A percentile compares a stretch with the other conserved stretches of the same genome.
phyloP scores from a whole-genome alignment of 2,113 vertebrate genomes.

The Nanorana parkeri region DNA sequence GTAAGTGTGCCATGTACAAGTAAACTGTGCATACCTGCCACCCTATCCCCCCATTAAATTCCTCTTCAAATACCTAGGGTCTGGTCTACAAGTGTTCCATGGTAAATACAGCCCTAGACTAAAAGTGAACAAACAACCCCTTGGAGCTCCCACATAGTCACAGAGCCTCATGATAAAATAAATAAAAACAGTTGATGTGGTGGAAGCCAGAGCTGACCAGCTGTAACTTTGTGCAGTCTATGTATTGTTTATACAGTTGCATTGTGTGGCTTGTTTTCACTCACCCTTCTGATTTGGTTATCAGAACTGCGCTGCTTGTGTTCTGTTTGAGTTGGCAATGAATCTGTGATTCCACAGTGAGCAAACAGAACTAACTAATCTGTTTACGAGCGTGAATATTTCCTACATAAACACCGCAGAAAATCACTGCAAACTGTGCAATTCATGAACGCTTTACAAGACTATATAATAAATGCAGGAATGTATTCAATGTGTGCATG shows the following conservation, averaged over 20 bases:
- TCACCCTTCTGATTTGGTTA: conserved; percentile 3
- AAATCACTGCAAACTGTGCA: not conserved
- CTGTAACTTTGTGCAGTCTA: not conserved
- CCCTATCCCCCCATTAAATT: too few relatives aligned
- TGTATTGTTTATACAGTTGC: conserved; percentile 9
- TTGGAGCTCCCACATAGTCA: not conserved
- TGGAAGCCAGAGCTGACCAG: not conserved
- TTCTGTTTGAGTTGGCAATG: conserved; percentile 34
- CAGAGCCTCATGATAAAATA: too few relatives aligned
- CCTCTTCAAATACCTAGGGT: too few relatives aligned
- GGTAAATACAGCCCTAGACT: too few relatives aligned
- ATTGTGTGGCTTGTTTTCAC: conserved; percentile 15
- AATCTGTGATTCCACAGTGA: not conserved
- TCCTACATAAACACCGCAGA: not conserved
- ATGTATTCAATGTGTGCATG: too few relatives aligned
- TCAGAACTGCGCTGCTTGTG: not conserved
- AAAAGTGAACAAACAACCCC: too few relatives aligned
- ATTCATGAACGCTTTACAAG: not conserved
- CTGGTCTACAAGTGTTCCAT: too few relatives aligned
- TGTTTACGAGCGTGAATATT: not conserved
- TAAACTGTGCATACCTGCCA: too few relatives aligned
- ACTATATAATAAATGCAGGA: too few relatives aligned
- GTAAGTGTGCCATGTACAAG: too few relatives aligned
- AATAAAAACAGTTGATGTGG: not conserved
- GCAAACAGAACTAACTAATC: conserved; percentile 2